Conservation (phyloP, 2,113 vertebrate species). For the Orientallactaga bullata region DNA sequence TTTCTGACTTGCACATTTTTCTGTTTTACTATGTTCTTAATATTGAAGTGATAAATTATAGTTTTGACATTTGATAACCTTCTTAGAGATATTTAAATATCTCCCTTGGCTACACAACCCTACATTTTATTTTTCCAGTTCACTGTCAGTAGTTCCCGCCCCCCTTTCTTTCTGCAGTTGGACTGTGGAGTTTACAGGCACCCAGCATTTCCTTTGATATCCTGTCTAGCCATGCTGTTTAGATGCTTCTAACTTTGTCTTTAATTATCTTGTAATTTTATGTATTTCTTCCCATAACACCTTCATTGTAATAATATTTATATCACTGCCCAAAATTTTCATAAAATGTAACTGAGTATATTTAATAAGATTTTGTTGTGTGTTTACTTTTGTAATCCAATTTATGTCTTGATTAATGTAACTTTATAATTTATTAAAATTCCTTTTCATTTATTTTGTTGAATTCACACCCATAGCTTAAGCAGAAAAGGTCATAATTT, state of each 20-base stretch:
- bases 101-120: background rate
- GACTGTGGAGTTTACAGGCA: background rate
- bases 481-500: slow-evolving; percentile 38
- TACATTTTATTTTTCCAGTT: slow-evolving; percentile 46
- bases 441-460: slow-evolving; percentile 30
- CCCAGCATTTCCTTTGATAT: background rate
- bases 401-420: background rate
- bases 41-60: slow-evolving; percentile 67
- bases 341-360: background rate
- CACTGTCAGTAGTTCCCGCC: background rate
- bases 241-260: background rate
- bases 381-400: background rate
- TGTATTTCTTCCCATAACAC: background rate
- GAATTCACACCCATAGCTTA: background rate
- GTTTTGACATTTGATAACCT: slow-evolving; percentile 55
- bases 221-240: background rate
- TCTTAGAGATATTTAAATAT: slow-evolving; percentile 43
- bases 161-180: slow-evolving; percentile 1
- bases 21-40: slow-evolving; percentile 55
- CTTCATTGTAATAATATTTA: background rate
- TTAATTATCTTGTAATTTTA: slow-evolving; percentile 35
- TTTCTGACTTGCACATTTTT: slow-evolving; percentile 66
- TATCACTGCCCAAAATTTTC: background rate
- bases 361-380: background rate
- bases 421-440: slow-evolving; percentile 5